phyloP scores from a whole-genome alignment of 2,113 vertebrate species.

The Nyctibius bracteatus region DNA sequence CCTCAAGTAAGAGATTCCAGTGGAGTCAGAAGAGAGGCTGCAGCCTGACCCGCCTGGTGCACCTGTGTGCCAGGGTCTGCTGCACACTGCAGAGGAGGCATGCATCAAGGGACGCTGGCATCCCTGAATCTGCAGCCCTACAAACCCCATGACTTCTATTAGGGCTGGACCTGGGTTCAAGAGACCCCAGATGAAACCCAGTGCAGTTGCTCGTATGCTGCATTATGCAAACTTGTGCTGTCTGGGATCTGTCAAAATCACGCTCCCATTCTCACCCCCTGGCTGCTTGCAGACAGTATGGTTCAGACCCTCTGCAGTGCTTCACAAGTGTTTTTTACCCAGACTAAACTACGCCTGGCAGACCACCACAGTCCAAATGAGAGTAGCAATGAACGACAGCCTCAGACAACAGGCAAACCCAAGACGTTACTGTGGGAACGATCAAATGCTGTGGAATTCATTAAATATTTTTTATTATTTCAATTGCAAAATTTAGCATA shows the following conservation, averaged over 20 bases:
- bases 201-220: neutral
- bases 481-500: neutral
- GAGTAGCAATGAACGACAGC: neutral
- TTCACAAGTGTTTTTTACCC: neutral
- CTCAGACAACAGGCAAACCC: neutral
- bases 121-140: neutral
- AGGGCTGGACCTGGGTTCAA: neutral
- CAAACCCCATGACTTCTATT: neutral
- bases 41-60: neutral
- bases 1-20: neutral
- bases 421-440: neutral
- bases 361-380: neutral
- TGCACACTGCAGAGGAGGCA: accelerated
- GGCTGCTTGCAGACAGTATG: neutral
- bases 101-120: accelerated
- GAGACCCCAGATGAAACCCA: neutral
- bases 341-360: neutral
- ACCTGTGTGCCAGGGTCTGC: accelerated
- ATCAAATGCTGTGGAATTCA: neutral
- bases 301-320: neutral
- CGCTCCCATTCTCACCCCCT: neutral
- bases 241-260: neutral
- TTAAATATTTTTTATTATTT: neutral
- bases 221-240: neutral
- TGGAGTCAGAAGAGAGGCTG: neutral